Base-by-base conservation (phyloP, 2,888 invertebrate genomes). In the Ennomos fuscantarius region DNA sequence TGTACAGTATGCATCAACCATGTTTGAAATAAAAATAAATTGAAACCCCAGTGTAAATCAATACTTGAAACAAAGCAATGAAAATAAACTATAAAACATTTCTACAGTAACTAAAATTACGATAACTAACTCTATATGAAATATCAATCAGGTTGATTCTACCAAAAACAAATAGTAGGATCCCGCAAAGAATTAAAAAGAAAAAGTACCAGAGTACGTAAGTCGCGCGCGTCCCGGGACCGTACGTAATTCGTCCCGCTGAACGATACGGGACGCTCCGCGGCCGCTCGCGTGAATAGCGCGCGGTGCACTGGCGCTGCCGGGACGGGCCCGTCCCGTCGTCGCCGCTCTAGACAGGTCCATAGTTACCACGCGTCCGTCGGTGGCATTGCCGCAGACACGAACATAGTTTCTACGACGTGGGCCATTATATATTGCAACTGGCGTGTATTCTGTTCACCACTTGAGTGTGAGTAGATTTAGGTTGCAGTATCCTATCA, bases 201-300 rank as follows among this genome's bases (percentile, higher is more conserved):
- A 68, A 71, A 74, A 75, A 76, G 77, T 78, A 78, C 77, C 75
- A 70, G 74, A 58, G 41, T 49, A 53, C 53, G 58, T 41, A 48
- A 55, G 31, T 48, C 52, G 68, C 64, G 66, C 50, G 66, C 50
- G 65, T 60, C 58, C 50, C 53, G 53, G 59, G 62, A 56, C 64
- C 65, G 69, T 63, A 63, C 65, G 70, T 65, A 56, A 63, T 55
- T 61, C 71, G 73, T 73, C 72, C 77, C 78, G 76, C 40, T 24
- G 2, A 47, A 37, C 44, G 43, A 13, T 10, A 41, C 41, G 43
- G 47, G 46, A 52, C 55, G 15, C 11, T 33, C 24, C 52, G 33
- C 92, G 79, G 76, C 89, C 91, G 84, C 86, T 87, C 87, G 86
- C 90, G 79, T 78, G 72, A 80, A 81, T 79, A 81, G 85, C 88